Evolutionary conservation across 1,140 invertebrate species (phyloP).

Genomic region (Glossosoma conforme): DNA sequence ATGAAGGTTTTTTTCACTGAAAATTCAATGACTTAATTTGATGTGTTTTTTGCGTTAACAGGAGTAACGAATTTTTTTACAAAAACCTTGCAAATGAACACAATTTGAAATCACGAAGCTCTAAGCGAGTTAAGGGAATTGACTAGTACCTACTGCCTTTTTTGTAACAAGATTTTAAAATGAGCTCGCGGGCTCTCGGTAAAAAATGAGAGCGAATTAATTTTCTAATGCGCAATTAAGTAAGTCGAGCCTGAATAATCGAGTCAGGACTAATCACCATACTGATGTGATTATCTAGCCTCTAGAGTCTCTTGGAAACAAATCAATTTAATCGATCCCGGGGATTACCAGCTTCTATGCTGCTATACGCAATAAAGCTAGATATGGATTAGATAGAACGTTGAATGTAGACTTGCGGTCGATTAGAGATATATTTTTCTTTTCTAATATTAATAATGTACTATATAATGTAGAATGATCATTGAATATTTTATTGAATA

Average conservation of each 20-base stretch:
- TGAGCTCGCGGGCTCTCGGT: background rate
- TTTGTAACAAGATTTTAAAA: conserved; percentile 11
- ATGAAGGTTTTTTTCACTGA: background rate
- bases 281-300: conserved; percentile 31
- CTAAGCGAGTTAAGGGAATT: no score
- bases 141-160: background rate
- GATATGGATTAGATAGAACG: no score
- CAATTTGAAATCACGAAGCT: no score
- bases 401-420: no score
- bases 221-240: conserved; percentile 31
- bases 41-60: background rate
- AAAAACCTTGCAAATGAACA: no score
- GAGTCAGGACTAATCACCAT: conserved; percentile 29
- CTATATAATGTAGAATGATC: no score
- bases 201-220: conserved; percentile 31
- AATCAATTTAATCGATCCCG: conserved; percentile 32
- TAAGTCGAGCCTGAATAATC: conserved; percentile 27
- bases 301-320: conserved; percentile 27
- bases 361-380: no score
- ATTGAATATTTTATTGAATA: no score
- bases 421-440: no score
- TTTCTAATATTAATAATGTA: no score
- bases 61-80: no score
- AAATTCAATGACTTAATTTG: background rate
- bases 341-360: conserved; percentile 20